Evolutionary conservation across 2,888 invertebrate genomes (phyloP).

Genomic region (Pseudoips prasinana): DNA sequence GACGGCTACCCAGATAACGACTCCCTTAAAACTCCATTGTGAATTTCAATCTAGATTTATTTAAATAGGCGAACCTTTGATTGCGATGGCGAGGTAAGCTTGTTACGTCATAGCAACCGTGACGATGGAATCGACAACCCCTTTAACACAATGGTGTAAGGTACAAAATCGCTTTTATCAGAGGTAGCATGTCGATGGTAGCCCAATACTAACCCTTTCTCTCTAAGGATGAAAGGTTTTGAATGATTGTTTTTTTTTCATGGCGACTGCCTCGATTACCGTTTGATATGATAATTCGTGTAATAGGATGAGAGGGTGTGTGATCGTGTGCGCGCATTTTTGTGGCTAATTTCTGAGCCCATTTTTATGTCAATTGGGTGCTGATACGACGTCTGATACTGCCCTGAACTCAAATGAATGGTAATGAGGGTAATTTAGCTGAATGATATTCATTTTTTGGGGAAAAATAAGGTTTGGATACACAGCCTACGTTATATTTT

Average conservation of each 20-base stretch:
- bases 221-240: conserved; percentile 73
- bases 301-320: conserved; percentile 62
- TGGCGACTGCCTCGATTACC: conserved; percentile 57
- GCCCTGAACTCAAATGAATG: not conserved
- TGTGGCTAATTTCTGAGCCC: conserved; percentile 48
- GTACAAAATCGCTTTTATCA: conserved; percentile 36
- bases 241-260: conserved; percentile 68
- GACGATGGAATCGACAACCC: conserved; percentile 16
- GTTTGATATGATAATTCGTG: conserved; percentile 78
- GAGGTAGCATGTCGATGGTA: conserved; percentile 24
- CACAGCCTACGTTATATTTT: no score
- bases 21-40: conserved; percentile 57
- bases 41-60: conserved; percentile 72
- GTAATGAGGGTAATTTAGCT: not conserved
- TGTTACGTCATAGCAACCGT: conserved; percentile 47
- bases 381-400: conserved; percentile 2
- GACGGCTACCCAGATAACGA: conserved; percentile 30
- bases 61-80: conserved; percentile 74
- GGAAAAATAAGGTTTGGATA: conserved; percentile 16
- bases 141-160: conserved; percentile 30
- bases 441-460: not conserved
- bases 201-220: conserved; percentile 59
- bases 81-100: conserved; percentile 65
- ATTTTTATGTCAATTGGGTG: conserved; percentile 27
- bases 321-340: conserved; percentile 67